Evolutionary conservation across 2,113 vertebrate genomes (phyloP).

Genomic region (Formicarius rufipectus): DNA sequence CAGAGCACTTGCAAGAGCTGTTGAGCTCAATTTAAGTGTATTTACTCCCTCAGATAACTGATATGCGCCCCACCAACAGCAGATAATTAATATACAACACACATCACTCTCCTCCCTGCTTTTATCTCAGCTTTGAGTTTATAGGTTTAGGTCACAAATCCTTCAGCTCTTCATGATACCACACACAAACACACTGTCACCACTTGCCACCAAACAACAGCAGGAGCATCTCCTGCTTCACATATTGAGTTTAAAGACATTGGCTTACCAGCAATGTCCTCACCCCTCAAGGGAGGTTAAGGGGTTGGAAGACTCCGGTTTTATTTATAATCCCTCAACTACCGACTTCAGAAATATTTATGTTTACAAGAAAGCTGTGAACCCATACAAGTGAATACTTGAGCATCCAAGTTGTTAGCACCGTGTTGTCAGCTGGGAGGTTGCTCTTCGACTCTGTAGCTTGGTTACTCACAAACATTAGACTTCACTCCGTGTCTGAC

Average conservation of each 20-base stretch:
- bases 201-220: not conserved
- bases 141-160: slow-evolving; percentile 40
- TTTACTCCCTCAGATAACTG: not conserved
- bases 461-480: not conserved
- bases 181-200: not conserved
- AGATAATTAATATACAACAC: not conserved
- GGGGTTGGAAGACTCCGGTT: not conserved
- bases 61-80: not conserved
- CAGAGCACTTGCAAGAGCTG: not conserved
- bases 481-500: not conserved
- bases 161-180: slow-evolving; percentile 9
- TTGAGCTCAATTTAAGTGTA: not conserved
- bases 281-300: not conserved
- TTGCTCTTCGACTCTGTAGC: not conserved
- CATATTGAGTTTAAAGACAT: accelerated
- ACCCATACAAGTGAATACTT: not conserved
- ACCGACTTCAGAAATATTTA: not conserved
- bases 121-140: not conserved
- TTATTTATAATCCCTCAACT: not conserved
- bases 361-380: not conserved
- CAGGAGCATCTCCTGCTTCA: not conserved
- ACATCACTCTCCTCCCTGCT: not conserved
- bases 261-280: not conserved
- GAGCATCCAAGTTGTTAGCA: not conserved
- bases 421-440: not conserved